A percentile compares a stretch with the other conserved stretches of the same genome.
Conservation (phyloP, 2,113 vertebrate species). For the Oreotragus oreotragus region DNA sequence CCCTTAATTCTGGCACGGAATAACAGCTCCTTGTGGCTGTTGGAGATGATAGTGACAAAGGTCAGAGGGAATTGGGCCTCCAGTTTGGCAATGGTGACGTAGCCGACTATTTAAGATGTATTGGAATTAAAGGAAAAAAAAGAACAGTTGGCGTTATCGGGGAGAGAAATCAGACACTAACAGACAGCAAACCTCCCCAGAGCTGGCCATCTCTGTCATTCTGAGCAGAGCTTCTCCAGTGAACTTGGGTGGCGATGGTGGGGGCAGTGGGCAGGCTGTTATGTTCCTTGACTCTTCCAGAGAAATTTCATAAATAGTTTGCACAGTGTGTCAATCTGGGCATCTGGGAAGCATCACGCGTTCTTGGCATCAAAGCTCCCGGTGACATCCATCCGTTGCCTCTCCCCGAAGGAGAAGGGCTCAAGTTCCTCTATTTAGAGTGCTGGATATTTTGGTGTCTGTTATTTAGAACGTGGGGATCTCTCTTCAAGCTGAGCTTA, state of each 20-base stretch:
- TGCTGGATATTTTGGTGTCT: constrained; percentile 64
- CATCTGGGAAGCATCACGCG: constrained; percentile 83
- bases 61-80: not conserved
- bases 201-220: not conserved
- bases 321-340: constrained; percentile 79
- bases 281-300: constrained; percentile 69
- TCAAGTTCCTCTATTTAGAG: constrained; percentile 67
- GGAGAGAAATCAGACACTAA: not conserved
- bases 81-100: not conserved
- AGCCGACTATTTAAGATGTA: not conserved
- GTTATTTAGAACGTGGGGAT: constrained; percentile 58
- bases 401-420: constrained; percentile 70
- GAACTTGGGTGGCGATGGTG: not conserved
- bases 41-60: too few species aligned
- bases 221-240: not conserved
- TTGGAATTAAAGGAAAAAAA: not conserved
- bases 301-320: constrained; percentile 81
- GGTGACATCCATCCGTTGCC: constrained; percentile 69
- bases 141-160: not conserved
- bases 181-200: not conserved
- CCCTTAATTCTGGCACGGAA: not conserved
- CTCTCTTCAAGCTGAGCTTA: constrained; percentile 62
- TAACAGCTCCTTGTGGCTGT: not conserved
- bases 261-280: not conserved
- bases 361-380: constrained; percentile 74